These are phyloP conservation scores for Nymphalis polychloros DNA, from an alignment of 2,888 invertebrate species.

Conservation along the genomic window DNA sequence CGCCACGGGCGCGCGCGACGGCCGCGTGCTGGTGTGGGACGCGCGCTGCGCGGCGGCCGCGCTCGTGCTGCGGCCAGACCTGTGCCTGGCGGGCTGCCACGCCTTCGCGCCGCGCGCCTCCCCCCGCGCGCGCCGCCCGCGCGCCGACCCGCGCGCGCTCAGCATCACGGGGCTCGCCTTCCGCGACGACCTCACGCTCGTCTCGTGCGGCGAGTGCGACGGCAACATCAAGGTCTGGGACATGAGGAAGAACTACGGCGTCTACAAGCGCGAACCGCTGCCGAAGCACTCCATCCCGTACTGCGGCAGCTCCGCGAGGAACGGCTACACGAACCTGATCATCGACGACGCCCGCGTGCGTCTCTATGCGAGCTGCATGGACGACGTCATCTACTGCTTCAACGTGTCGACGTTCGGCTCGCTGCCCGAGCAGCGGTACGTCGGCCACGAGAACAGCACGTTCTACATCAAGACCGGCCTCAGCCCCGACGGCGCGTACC, in stretches of 20 bases:
- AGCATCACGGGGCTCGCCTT: conserved; percentile 92
- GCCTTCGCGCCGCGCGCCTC: conserved; percentile 82
- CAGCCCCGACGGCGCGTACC: conserved; percentile 89
- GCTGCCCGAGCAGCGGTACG: conserved; percentile 84
- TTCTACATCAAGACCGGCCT: conserved; percentile 93
- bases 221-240: conserved; percentile 95
- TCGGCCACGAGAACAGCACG: conserved; percentile 89
- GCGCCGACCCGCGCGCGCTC: conserved; percentile 88
- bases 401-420: conserved; percentile 86
- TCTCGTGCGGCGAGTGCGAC: conserved; percentile 94
- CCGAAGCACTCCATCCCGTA: conserved; percentile 89
- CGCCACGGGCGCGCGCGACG: conserved; percentile 94
- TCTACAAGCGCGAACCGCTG: conserved; percentile 85
- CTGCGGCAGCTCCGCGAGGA: conserved; percentile 84
- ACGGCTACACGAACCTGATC: conserved; percentile 89
- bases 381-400: conserved; percentile 92
- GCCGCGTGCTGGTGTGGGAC: conserved; percentile 94
- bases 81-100: conserved; percentile 86
- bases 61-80: conserved; percentile 84
- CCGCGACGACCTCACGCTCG: conserved; percentile 88
- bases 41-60: conserved; percentile 63
- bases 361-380: conserved; percentile 93
- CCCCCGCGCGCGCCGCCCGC: conserved; percentile 90
- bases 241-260: conserved; percentile 89
- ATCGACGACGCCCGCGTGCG: conserved; percentile 86